Evolutionary conservation across 2,113 vertebrate genomes (phyloP), one percentile per base, ranked within the genome.

Genomic region (Centropus unirufus): DNA sequence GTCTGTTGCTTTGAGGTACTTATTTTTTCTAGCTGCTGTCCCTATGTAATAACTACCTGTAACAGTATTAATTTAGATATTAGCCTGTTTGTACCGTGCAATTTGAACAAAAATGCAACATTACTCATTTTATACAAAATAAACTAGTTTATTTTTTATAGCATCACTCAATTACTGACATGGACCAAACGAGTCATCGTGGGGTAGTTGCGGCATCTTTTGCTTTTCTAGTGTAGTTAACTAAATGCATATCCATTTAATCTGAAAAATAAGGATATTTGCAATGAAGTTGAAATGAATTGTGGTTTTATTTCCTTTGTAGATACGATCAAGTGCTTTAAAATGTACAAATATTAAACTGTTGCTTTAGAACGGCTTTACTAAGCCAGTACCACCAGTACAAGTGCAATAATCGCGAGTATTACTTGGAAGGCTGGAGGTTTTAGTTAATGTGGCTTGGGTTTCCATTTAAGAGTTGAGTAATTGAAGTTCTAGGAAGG

Each of bases 101-200:
- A 95, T 98, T 97, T 97, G 97, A 97, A 97, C 92, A 97, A 98
- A 98, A 98, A 98, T 97, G 97, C 97, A 98, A 96, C 96, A 97
- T 98, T 97, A 96, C 49, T 98, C 96, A 97, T 98, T 98, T 98
- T 98, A 97, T 98, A 98, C 93, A 97, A 86, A 95, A 97, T 94
- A 95, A 96, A 97, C 87, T 97, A 96, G 97, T 98, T 98, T 98
- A 98, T 98, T 98, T 97, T 98, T 98, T 98, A 96, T 98, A 98
- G 97, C 78, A 96, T 97, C 96, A 89, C n/a, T 95, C 96, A 92
- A 95, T 96, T 94, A 97, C 90, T 97, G 94, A 98, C 94, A 96
- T 97, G 98, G 98, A 98, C 98, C 98, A 98, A 98, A 98, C 95
- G 93, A 92, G 66, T 92, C 96, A 86, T 96, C 21, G 14, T 89